phyloP scores from a whole-genome alignment of 2,797 vertebrate genomes.

The Numenius phaeopus region DNA sequence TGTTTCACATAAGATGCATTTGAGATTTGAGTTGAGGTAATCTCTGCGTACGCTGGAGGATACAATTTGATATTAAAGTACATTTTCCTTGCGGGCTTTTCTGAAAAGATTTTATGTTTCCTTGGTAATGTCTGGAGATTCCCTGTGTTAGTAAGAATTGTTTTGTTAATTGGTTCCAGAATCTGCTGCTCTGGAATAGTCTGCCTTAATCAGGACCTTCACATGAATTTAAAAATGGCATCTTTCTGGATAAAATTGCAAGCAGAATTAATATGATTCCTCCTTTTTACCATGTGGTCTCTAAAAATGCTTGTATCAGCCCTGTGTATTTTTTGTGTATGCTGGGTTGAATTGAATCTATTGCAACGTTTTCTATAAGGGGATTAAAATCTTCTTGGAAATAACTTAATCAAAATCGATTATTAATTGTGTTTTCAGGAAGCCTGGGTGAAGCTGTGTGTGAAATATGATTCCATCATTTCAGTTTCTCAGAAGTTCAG shows the following conservation, averaged over 20 bases:
- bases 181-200: slow-evolving; percentile 17
- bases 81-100: slow-evolving; percentile 11
- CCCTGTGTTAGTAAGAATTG: slow-evolving; percentile 43
- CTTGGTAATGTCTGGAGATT: slow-evolving; percentile 43
- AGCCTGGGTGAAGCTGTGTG: neutral
- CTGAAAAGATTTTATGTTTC: slow-evolving; percentile 29
- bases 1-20: slow-evolving; percentile 21
- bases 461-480: neutral
- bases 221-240: neutral
- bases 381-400: neutral
- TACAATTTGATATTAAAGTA: slow-evolving; percentile 30
- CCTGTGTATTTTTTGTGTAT: neutral
- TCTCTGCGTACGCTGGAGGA: neutral
- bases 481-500: neutral
- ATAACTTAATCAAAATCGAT: slow-evolving; percentile 1
- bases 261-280: neutral
- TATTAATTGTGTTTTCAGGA: slow-evolving; percentile 3
- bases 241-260: neutral
- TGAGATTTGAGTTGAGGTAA: slow-evolving; percentile 49
- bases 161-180: slow-evolving; percentile 54
- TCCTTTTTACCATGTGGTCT: neutral
- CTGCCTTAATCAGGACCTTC: slow-evolving; percentile 5
- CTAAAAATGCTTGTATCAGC: neutral
- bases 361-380: neutral
- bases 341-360: neutral